These are phyloP conservation scores for Leptobrachium ailaonicum DNA, from an alignment of 2,113 vertebrate genomes.

Conservation along the genomic window DNA sequence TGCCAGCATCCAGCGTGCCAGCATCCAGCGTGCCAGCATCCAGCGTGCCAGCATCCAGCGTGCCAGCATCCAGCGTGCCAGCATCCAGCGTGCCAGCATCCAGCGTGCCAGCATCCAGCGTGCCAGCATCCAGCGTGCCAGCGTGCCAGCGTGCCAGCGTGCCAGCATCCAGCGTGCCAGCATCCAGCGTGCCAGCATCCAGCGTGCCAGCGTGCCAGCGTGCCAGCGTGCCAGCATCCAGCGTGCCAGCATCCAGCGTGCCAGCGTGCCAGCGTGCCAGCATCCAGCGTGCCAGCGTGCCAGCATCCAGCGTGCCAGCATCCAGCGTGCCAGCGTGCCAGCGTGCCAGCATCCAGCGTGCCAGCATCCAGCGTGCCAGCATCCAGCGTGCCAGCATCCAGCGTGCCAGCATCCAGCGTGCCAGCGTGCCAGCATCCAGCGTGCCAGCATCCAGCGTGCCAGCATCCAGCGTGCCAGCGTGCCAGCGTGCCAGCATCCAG, in stretches of 20 bases:
- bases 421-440: neutral
- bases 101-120: neutral
- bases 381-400: neutral
- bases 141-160: neutral
- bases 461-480: neutral
- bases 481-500: neutral
- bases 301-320: neutral
- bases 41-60: neutral
- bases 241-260: neutral
- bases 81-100: neutral
- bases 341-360: no score
- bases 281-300: neutral
- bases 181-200: neutral
- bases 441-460: neutral
- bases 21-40: neutral
- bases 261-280: neutral
- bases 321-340: neutral
- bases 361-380: neutral
- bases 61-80: neutral
- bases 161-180: neutral
- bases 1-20: neutral
- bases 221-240: no score
- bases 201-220: neutral
- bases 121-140: neutral
- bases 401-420: neutral